Evolutionary conservation across 2,888 invertebrate species (phyloP).

Genomic region (Oasisia sp.): DNA sequence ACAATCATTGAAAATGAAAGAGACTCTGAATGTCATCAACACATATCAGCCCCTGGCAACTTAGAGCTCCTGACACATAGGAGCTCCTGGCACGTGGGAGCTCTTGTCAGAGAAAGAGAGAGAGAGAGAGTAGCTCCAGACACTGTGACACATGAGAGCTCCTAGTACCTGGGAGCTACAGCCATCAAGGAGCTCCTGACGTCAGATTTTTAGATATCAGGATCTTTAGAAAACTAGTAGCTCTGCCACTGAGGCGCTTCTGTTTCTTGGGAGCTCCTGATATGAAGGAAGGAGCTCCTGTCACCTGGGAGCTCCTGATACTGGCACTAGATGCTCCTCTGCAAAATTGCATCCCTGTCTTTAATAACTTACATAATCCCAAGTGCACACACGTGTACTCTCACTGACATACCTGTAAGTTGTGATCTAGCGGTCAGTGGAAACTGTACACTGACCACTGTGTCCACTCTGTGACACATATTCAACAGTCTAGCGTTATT

Average conservation of each 20-base stretch:
- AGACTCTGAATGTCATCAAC: not conserved
- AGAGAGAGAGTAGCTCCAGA: too few relatives aligned
- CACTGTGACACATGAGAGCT: too few relatives aligned
- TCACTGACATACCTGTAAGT: not conserved
- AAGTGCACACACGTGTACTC: not conserved
- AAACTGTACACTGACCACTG: not conserved
- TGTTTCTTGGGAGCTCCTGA: too few relatives aligned
- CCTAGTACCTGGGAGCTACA: too few relatives aligned
- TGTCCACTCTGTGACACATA: conserved; percentile 1
- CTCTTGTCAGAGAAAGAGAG: too few relatives aligned
- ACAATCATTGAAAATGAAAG: not conserved
- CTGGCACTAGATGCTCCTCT: not conserved
- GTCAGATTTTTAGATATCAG: too few relatives aligned
- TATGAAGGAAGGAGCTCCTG: too few relatives aligned
- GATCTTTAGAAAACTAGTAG: too few relatives aligned
- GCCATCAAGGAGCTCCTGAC: too few relatives aligned
- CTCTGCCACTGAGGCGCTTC: too few relatives aligned
- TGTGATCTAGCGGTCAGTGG: not conserved
- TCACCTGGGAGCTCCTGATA: too few relatives aligned
- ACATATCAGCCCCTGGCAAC: not conserved
- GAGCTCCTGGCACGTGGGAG: not conserved
- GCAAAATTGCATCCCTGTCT: not conserved
- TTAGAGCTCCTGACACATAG: not conserved
- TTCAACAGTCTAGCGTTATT: not conserved
- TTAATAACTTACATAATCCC: not conserved